phyloP scores from a whole-genome alignment of 2,797 vertebrate species.

The Ctenosaura bakeri region DNA sequence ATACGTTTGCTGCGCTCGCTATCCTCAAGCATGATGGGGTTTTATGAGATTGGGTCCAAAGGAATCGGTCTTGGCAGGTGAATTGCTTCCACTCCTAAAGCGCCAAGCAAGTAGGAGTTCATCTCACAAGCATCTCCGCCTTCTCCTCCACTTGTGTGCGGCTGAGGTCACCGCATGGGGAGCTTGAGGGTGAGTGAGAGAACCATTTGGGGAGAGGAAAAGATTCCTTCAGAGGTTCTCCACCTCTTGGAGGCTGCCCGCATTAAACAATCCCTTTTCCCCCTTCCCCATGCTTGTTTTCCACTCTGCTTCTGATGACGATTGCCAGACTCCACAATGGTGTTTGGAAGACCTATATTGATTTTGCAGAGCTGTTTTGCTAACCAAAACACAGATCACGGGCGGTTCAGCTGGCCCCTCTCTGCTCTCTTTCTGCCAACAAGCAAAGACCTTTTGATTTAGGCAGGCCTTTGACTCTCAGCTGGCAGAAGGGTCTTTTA shows the following conservation, averaged over 20 bases:
- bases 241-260: conserved; percentile 41
- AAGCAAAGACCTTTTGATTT: too few relatives aligned
- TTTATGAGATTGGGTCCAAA: conserved; percentile 48
- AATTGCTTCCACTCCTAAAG: conserved; percentile 61
- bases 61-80: conserved; percentile 57
- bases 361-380: conserved; percentile 48
- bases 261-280: conserved; percentile 47
- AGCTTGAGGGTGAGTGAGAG: not conserved
- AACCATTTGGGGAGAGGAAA: too few relatives aligned
- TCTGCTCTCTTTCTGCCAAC: not conserved
- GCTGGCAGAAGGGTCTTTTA: too few relatives aligned
- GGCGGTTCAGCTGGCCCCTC: too few relatives aligned
- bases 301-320: conserved; percentile 39
- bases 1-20: conserved; percentile 16
- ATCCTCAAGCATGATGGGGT: accelerated
- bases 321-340: conserved; percentile 66
- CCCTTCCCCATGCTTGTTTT: conserved; percentile 59
- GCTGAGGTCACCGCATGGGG: conserved; percentile 60
- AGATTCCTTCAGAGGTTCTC: conserved; percentile 36
- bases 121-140: conserved; percentile 59
- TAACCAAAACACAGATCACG: not conserved
- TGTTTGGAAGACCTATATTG: conserved; percentile 62
- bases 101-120: conserved; percentile 55
- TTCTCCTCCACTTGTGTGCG: conserved; percentile 27
- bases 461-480: too few relatives aligned